phyloP scores from a whole-genome alignment of 2,888 invertebrate genomes.

The Steinernema carpocapsae region DNA sequence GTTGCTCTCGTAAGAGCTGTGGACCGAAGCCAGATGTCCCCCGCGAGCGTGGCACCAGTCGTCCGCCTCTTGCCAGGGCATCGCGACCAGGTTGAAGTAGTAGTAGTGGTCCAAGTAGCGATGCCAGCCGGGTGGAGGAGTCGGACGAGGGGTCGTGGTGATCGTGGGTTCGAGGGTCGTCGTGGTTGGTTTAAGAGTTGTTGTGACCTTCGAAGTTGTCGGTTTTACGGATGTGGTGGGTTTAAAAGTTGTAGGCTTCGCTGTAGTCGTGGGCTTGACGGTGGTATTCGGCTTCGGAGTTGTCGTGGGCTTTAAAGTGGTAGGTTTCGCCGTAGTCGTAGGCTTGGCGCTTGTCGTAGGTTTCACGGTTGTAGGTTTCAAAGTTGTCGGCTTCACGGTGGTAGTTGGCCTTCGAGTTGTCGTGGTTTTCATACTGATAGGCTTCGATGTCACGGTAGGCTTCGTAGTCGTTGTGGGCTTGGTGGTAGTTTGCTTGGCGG shows the following conservation, averaged over 20 bases:
- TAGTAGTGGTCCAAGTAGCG: conserved; percentile 6
- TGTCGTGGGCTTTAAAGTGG: not conserved
- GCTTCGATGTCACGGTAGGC: no score
- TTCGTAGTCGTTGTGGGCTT: not conserved
- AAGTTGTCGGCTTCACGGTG: not conserved
- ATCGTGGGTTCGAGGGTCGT: not conserved
- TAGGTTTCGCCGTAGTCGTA: not conserved
- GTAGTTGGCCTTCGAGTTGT: not conserved
- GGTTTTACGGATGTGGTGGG: not conserved
- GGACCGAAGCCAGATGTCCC: not conserved
- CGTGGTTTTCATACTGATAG: no score
- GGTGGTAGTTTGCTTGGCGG: not conserved
- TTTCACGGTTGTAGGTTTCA: not conserved
- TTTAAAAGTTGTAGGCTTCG: not conserved
- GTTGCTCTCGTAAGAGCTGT: not conserved
- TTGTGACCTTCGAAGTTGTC: not conserved
- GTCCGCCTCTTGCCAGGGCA: not conserved
- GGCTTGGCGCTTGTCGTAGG: not conserved
- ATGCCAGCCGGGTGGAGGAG: conserved; percentile 12
- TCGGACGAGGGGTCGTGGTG: not conserved
- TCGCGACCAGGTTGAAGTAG: not conserved
- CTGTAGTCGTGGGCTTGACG: not conserved
- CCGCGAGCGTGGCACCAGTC: not conserved
- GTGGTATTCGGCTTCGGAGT: no score
- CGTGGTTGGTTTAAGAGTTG: not conserved